Evolutionary conservation across 2,113 vertebrate genomes (phyloP).

Genomic region (Urocolius indicus): DNA sequence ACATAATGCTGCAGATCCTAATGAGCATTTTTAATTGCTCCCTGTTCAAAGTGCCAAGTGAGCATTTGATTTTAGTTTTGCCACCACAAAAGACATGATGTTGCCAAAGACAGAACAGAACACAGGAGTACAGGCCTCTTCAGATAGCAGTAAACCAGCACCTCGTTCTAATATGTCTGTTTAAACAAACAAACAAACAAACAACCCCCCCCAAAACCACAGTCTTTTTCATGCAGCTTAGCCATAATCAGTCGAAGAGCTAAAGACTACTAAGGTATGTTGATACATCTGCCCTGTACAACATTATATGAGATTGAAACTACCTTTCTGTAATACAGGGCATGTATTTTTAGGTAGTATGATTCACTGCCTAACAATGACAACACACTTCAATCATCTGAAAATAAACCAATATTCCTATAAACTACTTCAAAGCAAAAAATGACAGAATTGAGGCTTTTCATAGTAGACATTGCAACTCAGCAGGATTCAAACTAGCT

Average conservation of each 20-base stretch:
- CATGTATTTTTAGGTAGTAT: conserved; percentile 5
- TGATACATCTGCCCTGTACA: neutral
- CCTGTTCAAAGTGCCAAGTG: neutral
- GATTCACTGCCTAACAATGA: conserved; percentile 38
- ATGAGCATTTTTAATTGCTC: neutral
- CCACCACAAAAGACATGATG: neutral
- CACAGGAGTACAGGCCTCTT: neutral
- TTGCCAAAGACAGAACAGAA: neutral
- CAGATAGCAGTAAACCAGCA: neutral
- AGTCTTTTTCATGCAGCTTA: neutral
- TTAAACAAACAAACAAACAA: no score
- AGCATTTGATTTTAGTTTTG: neutral
- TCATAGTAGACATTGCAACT: neutral
- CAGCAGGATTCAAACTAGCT: neutral
- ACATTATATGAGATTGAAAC: neutral
- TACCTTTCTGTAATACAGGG: neutral
- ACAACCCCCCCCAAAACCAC: no score
- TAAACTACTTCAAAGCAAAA: neutral
- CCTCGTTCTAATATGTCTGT: neutral
- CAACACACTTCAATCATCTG: neutral
- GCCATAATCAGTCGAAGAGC: neutral
- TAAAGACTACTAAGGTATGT: neutral
- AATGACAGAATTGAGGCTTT: neutral
- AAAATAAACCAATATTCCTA: neutral
- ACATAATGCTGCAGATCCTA: neutral